These are phyloP conservation scores for Barypeithes pellucidus DNA, from an alignment of 2,888 invertebrate species.

Conservation along the genomic window DNA sequence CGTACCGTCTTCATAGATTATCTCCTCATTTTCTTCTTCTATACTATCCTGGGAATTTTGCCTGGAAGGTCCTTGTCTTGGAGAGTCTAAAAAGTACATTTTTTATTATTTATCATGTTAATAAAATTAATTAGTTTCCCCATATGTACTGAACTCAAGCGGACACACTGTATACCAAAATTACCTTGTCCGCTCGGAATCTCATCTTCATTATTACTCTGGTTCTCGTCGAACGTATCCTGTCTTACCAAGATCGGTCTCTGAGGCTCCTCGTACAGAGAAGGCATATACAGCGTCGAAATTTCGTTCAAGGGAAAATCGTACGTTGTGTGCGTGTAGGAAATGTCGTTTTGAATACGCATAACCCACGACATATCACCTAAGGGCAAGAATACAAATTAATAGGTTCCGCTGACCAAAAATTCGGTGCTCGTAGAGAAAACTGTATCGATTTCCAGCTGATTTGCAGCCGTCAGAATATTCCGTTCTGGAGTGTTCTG, in stretches of 20 bases:
- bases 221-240: slow-evolving; percentile 55
- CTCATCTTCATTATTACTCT: slow-evolving; percentile 51
- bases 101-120: background rate
- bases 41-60: slow-evolving; percentile 74
- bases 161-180: background rate
- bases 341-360: slow-evolving; percentile 90
- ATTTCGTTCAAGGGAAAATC: slow-evolving; percentile 81
- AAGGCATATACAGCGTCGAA: slow-evolving; percentile 82
- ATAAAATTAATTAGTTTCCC: no score
- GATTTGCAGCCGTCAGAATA: no score
- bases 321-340: slow-evolving; percentile 73
- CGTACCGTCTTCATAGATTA: slow-evolving; percentile 64
- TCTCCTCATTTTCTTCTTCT: slow-evolving; percentile 70
- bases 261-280: slow-evolving; percentile 60
- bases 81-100: slow-evolving; percentile 53
- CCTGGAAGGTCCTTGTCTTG: slow-evolving; percentile 70
- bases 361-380: slow-evolving; percentile 94
- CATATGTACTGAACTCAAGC: background rate
- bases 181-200: slow-evolving; percentile 38
- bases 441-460: no score
- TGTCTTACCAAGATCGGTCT: slow-evolving; percentile 57
- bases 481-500: no score
- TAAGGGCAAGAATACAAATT: slow-evolving; percentile 49
- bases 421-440: no score
- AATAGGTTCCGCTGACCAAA: no score